These are phyloP conservation scores for Actenoides lindsayi DNA, from an alignment of 2,113 vertebrate species.

Conservation along the genomic window DNA sequence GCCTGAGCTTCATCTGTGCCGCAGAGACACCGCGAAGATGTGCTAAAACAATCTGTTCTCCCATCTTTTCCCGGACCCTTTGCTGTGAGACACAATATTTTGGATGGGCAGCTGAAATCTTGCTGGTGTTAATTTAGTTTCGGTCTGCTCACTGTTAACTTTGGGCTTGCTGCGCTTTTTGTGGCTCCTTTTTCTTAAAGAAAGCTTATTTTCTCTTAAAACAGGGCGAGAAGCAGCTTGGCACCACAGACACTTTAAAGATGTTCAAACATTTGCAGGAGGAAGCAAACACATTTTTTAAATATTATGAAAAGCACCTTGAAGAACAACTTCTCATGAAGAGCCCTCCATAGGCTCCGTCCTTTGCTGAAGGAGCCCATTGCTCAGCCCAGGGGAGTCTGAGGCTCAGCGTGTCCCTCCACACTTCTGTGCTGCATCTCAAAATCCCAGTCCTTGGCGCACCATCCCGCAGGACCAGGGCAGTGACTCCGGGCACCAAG, in stretches of 20 bases:
- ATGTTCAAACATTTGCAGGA: slow-evolving; percentile 48
- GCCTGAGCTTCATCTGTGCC: slow-evolving; percentile 43
- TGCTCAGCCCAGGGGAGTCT: slow-evolving; percentile 15
- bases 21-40: slow-evolving; percentile 2
- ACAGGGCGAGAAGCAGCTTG: slow-evolving; percentile 55
- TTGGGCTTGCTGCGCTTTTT: slow-evolving; percentile 32
- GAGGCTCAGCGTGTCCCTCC: slow-evolving; percentile 57
- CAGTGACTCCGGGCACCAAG: neutral
- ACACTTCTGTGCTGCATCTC: slow-evolving; percentile 61
- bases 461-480: slow-evolving; percentile 16
- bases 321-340: slow-evolving; percentile 32
- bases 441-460: slow-evolving; percentile 44
- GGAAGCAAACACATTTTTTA: slow-evolving; percentile 41
- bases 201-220: slow-evolving; percentile 30
- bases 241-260: slow-evolving; percentile 40
- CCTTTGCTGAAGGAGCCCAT: slow-evolving; percentile 53
- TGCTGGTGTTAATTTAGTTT: slow-evolving; percentile 53
- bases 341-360: neutral
- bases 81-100: slow-evolving; percentile 46
- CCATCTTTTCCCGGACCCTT: slow-evolving; percentile 45
- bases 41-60: slow-evolving; percentile 45
- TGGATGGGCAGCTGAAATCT: slow-evolving; percentile 59
- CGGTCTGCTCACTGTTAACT: slow-evolving; percentile 37
- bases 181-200: slow-evolving; percentile 11
- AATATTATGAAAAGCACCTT: slow-evolving; percentile 49